phyloP scores from a whole-genome alignment of 2,888 invertebrate species.

The Anthophora plumipes region DNA sequence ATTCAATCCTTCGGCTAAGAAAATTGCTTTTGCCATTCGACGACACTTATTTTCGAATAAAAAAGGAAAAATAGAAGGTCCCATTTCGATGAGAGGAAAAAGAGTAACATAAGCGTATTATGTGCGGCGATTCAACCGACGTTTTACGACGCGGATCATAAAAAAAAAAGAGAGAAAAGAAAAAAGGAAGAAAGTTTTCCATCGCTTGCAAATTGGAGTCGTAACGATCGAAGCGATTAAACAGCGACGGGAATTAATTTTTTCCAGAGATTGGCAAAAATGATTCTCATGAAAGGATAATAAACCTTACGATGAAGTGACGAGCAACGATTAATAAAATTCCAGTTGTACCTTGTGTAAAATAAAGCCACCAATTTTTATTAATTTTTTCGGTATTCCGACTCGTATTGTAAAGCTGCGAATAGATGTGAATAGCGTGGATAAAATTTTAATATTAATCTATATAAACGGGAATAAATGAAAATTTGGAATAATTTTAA shows the following conservation, averaged over 20 bases:
- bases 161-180: too few species aligned
- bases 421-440: too few species aligned
- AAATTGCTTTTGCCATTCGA: not conserved
- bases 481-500: too few species aligned
- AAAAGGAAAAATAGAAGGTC: too few species aligned
- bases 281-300: not conserved
- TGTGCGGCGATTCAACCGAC: not conserved
- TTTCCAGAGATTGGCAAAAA: not conserved
- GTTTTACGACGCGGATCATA: slow-evolving; percentile 35
- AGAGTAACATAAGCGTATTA: not conserved
- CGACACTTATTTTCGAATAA: slow-evolving; percentile 21
- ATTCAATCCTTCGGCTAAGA: slow-evolving; percentile 7
- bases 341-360: too few species aligned
- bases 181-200: too few species aligned
- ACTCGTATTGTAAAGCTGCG: too few species aligned
- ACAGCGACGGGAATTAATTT: slow-evolving; percentile 26
- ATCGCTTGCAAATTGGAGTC: slow-evolving; percentile 25
- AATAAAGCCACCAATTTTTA: too few species aligned
- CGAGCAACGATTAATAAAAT: too few species aligned
- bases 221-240: slow-evolving; percentile 19
- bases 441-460: too few species aligned
- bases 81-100: slow-evolving; percentile 14
- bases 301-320: not conserved
- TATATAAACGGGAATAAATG: too few species aligned
- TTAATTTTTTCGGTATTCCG: too few species aligned